Evolutionary conservation across 2,888 invertebrate genomes (phyloP).

Genomic region (Chalcosyrphus nemorum): DNA sequence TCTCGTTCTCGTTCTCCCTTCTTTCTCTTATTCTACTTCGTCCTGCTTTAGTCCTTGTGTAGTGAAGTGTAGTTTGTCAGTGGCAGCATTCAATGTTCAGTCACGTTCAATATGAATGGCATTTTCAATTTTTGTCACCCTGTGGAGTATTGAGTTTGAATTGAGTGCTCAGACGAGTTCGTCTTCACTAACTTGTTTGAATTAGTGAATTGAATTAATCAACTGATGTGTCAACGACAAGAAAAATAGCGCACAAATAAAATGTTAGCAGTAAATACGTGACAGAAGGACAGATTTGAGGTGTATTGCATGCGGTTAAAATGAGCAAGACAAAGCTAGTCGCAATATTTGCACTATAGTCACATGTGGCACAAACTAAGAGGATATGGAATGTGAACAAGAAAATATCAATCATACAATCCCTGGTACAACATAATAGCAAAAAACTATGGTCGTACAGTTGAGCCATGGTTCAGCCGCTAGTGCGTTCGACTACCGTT

Average conservation of each 20-base stretch:
- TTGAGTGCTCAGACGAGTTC: conserved; percentile 41
- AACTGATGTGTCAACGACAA: conserved; percentile 32
- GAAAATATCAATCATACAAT: too few relatives aligned
- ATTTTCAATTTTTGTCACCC: conserved; percentile 68
- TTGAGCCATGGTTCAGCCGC: too few relatives aligned
- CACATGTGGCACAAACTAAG: background rate
- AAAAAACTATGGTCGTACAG: too few relatives aligned
- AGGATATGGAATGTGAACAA: background rate
- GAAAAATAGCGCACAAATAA: background rate
- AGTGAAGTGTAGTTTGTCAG: conserved; percentile 66
- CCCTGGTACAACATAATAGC: too few relatives aligned
- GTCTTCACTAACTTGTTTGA: conserved; percentile 28
- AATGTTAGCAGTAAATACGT: background rate
- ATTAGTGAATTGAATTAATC: conserved; percentile 56
- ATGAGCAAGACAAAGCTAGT: background rate
- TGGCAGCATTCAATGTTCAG: conserved; percentile 59
- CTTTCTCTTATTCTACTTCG: background rate
- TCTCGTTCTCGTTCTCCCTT: background rate
- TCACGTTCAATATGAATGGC: conserved; percentile 68
- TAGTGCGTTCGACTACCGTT: too few relatives aligned
- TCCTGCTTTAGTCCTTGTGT: conserved; percentile 44
- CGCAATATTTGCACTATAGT: background rate
- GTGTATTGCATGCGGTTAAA: too few relatives aligned
- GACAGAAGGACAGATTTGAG: background rate
- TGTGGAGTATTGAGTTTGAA: conserved; percentile 58